Percentiles rank a stretch among this genome's conserved stretches.
phyloP scores from a whole-genome alignment of 2,888 invertebrate species.

The Bombyx huttoni region DNA sequence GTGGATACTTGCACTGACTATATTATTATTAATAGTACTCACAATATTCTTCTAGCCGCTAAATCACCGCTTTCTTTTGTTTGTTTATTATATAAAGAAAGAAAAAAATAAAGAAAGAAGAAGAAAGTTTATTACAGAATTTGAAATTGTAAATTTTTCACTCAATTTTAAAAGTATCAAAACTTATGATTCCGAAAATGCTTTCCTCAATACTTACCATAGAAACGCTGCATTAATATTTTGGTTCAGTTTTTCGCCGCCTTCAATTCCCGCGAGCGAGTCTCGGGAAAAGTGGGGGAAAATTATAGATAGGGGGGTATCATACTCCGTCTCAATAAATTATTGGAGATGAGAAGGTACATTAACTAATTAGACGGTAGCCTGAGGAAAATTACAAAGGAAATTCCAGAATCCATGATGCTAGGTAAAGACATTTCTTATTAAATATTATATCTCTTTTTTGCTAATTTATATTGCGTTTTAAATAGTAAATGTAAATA shows the following conservation, averaged over 20 bases:
- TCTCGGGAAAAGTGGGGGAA: constrained; percentile 26
- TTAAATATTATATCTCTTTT: not conserved
- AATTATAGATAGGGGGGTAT: constrained; percentile 25
- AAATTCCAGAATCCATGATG: not conserved
- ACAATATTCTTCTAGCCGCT: no score
- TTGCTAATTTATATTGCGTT: no score
- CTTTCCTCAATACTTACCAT: constrained; percentile 55
- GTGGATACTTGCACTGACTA: no score
- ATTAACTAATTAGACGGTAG: constrained; percentile 69
- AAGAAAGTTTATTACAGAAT: no score
- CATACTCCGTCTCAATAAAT: constrained; percentile 69
- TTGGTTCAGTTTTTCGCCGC: constrained; percentile 69
- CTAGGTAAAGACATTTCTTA: constrained; percentile 6
- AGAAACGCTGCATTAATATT: constrained; percentile 66
- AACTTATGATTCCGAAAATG: constrained; percentile 11
- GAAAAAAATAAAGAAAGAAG: no score
- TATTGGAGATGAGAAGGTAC: constrained; percentile 63
- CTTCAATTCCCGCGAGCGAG: constrained; percentile 54
- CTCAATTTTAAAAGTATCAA: constrained; percentile 26
- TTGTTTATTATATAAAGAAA: no score
- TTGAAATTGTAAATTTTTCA: not conserved
- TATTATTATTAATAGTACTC: no score
- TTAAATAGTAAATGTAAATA: no score
- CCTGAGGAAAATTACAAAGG: constrained; percentile 23
- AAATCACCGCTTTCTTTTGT: no score